Percentiles rank a stretch among this genome's conserved stretches.
These are phyloP conservation scores for Callithrix jacchus DNA, from an alignment of 2,113 vertebrate species.

Conservation along the genomic window DNA sequence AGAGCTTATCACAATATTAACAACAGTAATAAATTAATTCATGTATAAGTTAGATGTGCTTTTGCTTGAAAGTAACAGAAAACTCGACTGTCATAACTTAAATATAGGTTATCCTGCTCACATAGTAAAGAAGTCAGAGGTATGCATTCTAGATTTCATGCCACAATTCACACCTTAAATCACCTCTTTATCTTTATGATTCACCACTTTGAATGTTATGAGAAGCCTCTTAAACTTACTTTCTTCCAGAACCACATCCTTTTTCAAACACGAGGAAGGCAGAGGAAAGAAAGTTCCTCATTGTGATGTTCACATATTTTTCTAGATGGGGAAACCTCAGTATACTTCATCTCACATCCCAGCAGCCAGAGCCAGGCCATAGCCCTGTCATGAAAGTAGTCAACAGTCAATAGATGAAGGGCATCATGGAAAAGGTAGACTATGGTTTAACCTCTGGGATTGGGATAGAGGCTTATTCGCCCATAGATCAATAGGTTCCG, in stretches of 20 bases:
- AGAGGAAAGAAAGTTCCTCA: background rate
- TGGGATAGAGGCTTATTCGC: background rate
- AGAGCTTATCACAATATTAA: background rate
- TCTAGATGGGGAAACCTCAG: background rate
- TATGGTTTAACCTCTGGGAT: background rate
- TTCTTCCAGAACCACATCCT: background rate
- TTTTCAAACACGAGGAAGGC: background rate
- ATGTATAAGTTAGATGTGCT: background rate
- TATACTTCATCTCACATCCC: background rate
- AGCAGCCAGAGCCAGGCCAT: background rate
- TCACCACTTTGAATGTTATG: background rate
- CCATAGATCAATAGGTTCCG: background rate
- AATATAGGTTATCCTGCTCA: background rate
- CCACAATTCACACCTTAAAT: rapidly evolving
- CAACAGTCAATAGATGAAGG: background rate
- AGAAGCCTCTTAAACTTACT: too few species aligned
- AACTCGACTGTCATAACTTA: background rate
- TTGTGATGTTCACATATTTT: background rate
- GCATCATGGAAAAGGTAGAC: background rate
- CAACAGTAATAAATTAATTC: background rate
- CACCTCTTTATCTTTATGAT: too few species aligned
- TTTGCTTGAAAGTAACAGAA: background rate
- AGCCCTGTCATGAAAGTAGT: background rate
- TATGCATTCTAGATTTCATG: background rate
- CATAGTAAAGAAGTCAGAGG: background rate